phyloP scores from a whole-genome alignment of 1,140 invertebrate species.

The Temnothorax nylanderi region DNA sequence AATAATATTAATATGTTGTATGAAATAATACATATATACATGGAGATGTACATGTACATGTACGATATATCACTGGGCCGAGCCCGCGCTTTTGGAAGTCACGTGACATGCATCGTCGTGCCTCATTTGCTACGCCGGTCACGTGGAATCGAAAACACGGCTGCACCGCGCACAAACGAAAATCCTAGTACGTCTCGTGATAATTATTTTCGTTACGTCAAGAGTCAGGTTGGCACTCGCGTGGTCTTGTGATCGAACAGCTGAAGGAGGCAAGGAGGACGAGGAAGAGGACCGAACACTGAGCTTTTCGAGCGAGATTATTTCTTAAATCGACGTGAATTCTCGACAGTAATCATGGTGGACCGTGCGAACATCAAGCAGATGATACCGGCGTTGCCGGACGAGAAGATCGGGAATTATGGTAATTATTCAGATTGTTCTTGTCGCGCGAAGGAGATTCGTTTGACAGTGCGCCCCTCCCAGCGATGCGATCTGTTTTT shows the following conservation, averaged over 20 bases:
- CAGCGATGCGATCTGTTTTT: slow-evolving; percentile 62
- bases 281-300: background rate
- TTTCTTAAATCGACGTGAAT: background rate
- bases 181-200: background rate
- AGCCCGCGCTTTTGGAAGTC: no score
- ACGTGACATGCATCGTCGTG: no score
- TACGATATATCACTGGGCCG: no score
- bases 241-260: slow-evolving; percentile 78
- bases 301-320: background rate
- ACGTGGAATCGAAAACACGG: no score
- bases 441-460: slow-evolving; percentile 29
- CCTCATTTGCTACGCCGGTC: no score
- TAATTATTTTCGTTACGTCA: background rate
- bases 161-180: background rate
- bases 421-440: background rate
- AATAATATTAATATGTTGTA: no score
- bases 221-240: slow-evolving; percentile 34
- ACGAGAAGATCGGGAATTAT: slow-evolving; percentile 92
- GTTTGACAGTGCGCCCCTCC: slow-evolving; percentile 80
- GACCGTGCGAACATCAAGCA: slow-evolving; percentile 89
- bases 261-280: slow-evolving; percentile 50
- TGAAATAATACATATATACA: no score
- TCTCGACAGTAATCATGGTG: slow-evolving; percentile 77
- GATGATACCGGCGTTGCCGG: slow-evolving; percentile 90
- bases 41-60: no score